These are phyloP conservation scores for Orientallactaga bullata DNA, from an alignment of 2,113 vertebrate genomes.

Conservation along the genomic window DNA sequence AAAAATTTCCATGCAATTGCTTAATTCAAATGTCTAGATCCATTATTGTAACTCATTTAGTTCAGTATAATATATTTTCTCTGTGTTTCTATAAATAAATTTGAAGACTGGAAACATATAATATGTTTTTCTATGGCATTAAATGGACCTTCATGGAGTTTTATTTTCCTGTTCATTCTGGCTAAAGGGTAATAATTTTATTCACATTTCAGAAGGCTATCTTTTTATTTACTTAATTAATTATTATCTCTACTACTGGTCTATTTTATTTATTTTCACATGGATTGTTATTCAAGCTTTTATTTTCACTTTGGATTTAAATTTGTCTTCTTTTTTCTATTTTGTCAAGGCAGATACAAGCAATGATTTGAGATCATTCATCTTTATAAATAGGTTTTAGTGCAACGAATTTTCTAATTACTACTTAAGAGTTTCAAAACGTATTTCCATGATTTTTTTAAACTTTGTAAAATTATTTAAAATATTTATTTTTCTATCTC, in stretches of 20 bases:
- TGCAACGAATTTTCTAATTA: neutral
- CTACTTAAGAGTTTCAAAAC: neutral
- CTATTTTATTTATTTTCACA: neutral
- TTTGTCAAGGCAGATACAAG: neutral
- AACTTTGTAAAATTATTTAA: neutral
- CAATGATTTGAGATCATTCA: neutral
- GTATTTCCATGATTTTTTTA: neutral
- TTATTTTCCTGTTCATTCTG: neutral
- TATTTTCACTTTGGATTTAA: neutral
- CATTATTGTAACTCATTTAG: neutral
- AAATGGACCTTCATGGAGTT: neutral
- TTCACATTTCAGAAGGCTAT: neutral
- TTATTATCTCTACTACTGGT: neutral
- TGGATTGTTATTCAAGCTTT: neutral
- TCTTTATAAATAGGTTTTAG: neutral
- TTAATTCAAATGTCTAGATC: neutral
- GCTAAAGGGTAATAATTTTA: neutral
- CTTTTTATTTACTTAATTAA: neutral
- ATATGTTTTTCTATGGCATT: neutral
- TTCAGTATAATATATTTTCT: neutral
- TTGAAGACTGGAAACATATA: constrained; percentile 14
- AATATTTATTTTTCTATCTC: no score
- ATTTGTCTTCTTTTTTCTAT: neutral
- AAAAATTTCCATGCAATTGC: neutral
- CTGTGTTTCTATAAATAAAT: constrained; percentile 20